Conservation (phyloP, 2,797 vertebrate genomes). For the Tokudaia muenninki region DNA sequence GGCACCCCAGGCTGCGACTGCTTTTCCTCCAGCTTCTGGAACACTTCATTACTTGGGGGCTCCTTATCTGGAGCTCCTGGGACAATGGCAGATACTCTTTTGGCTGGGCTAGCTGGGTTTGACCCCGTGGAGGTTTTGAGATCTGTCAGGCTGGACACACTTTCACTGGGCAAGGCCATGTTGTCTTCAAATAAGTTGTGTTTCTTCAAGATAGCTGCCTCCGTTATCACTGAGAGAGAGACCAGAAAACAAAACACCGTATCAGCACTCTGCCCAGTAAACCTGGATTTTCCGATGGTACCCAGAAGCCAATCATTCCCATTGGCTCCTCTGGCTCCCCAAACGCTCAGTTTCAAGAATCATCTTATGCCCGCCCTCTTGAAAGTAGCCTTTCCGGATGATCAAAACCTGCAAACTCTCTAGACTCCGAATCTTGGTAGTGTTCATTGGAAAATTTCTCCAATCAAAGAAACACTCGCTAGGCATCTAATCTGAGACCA, state of each 20-base stretch:
- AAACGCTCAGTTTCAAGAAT: constrained; percentile 8
- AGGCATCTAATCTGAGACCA: background rate
- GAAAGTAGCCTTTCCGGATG: background rate
- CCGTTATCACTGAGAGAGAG: constrained; percentile 92
- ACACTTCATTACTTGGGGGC: constrained; percentile 70
- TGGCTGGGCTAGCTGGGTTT: constrained; percentile 89
- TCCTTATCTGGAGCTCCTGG: constrained; percentile 51
- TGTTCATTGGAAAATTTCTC: background rate
- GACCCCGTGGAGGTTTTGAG: constrained; percentile 88
- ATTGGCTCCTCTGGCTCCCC: background rate
- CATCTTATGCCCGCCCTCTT: background rate
- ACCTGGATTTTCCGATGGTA: background rate
- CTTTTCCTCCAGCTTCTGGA: constrained; percentile 76
- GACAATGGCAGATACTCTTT: background rate
- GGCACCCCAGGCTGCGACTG: constrained; percentile 59
- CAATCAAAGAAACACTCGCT: background rate
- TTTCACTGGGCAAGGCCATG: constrained; percentile 90
- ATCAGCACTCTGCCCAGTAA: background rate
- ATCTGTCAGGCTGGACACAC: constrained; percentile 91
- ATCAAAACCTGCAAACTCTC: background rate
- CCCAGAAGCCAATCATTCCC: background rate
- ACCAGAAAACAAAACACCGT: constrained; percentile 9
- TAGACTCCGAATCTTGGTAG: background rate
- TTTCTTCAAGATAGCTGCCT: constrained; percentile 93
- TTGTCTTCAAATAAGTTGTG: constrained; percentile 94